phyloP scores from a whole-genome alignment of 92 coral and sea anemone species.

The Epizoanthus stellaris region DNA sequence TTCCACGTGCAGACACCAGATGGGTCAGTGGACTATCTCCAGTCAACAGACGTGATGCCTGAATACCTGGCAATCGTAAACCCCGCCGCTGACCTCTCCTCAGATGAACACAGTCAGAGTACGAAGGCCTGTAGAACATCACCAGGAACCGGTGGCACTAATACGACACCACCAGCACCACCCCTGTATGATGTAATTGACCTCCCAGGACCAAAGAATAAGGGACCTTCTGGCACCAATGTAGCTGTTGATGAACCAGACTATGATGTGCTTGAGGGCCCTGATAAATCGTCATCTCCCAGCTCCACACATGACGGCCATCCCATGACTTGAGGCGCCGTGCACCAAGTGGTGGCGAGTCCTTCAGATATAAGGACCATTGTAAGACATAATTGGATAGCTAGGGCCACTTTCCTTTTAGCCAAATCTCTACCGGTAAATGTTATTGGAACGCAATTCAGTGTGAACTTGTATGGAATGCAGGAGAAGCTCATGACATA shows the following conservation, averaged over 20 bases:
- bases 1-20: background rate
- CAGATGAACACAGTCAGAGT: background rate
- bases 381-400: background rate
- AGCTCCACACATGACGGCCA: background rate
- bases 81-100: slow-evolving; percentile 1
- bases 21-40: slow-evolving; percentile 21
- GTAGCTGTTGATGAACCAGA: slow-evolving; percentile 17
- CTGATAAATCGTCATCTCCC: slow-evolving; percentile 3
- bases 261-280: slow-evolving; percentile 39
- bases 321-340: background rate
- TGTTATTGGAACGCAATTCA: too few relatives aligned
- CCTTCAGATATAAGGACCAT: slow-evolving; percentile 10
- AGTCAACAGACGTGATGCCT: slow-evolving; percentile 26
- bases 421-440: background rate
- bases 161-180: background rate
- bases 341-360: background rate
- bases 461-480: too few relatives aligned
- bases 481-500: too few relatives aligned
- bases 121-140: background rate
- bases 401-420: background rate
- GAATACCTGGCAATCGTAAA: slow-evolving; percentile 24
- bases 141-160: background rate
- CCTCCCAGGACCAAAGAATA: background rate
- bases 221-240: background rate
- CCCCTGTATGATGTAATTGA: slow-evolving; percentile 25